Percentiles rank a stretch among this genome's conserved stretches.
phyloP scores from a whole-genome alignment of 2,797 vertebrate genomes.

The Todus mexicanus region DNA sequence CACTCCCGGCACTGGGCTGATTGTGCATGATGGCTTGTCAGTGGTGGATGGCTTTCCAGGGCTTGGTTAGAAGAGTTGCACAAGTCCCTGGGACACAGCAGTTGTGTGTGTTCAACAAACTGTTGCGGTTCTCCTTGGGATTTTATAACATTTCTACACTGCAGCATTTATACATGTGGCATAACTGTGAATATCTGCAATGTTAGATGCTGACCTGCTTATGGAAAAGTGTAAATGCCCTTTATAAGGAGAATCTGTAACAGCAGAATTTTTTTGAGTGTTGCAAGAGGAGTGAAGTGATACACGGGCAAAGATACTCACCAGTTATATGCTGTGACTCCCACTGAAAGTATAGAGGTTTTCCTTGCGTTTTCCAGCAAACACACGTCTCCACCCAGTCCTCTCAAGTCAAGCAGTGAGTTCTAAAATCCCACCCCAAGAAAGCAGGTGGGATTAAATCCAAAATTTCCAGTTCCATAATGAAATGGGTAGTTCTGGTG shows the following conservation, averaged over 20 bases:
- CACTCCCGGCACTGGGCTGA: background rate
- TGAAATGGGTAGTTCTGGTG: background rate
- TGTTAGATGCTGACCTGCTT: accelerated
- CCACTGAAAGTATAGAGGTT: background rate
- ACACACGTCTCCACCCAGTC: background rate
- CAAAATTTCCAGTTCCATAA: background rate
- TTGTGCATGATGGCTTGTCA: accelerated
- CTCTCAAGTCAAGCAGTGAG: background rate
- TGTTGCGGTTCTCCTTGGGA: background rate
- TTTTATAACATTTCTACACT: background rate
- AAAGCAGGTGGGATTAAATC: background rate
- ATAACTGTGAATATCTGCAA: background rate
- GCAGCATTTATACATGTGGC: background rate
- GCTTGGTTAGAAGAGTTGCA: background rate
- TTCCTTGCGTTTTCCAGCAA: background rate
- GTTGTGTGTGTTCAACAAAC: background rate
- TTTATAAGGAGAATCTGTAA: background rate
- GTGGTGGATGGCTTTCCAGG: background rate
- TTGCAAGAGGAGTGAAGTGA: background rate
- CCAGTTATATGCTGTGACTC: background rate
- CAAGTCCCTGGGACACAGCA: background rate
- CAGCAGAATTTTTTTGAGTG: background rate
- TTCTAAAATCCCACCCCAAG: background rate
- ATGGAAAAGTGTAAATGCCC: background rate
- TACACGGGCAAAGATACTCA: background rate